Conservation (phyloP, 2,113 vertebrate genomes). For the Eudyptes chrysolophus region DNA sequence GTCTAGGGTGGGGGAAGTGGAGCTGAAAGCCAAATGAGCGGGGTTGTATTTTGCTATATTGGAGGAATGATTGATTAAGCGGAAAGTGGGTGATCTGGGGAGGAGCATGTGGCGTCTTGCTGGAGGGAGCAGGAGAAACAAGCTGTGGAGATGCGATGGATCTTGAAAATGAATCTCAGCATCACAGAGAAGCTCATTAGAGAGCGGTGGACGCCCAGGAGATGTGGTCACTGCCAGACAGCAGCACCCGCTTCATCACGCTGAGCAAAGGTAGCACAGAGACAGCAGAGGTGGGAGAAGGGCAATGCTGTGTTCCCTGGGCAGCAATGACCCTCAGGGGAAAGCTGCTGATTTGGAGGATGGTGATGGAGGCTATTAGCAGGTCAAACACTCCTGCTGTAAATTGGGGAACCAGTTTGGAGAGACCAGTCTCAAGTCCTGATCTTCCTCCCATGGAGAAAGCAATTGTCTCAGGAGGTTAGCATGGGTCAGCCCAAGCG, state of each 20-base stretch:
- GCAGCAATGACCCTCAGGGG: neutral
- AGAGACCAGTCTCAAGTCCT: neutral
- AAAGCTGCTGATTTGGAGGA: neutral
- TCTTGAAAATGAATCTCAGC: neutral
- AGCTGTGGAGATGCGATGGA: neutral
- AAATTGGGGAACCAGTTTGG: neutral
- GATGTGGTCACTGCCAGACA: neutral
- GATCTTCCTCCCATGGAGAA: neutral
- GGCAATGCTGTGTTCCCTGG: neutral
- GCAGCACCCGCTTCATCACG: fast-evolving
- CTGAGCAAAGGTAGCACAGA: neutral
- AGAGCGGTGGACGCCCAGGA: neutral
- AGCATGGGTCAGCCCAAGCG: fast-evolving
- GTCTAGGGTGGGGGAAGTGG: neutral
- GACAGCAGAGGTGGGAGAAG: neutral
- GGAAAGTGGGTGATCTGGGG: neutral
- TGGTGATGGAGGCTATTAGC: neutral
- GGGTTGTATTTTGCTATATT: fast-evolving
- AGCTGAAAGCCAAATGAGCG: neutral
- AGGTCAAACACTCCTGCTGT: neutral
- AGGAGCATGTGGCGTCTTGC: fast-evolving
- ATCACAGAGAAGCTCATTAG: neutral
- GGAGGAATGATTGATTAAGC: neutral
- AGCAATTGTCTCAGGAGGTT: neutral
- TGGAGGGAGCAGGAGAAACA: neutral